Conservation (phyloP, 1,140 invertebrate species). For the Drosophila chauvacae region DNA sequence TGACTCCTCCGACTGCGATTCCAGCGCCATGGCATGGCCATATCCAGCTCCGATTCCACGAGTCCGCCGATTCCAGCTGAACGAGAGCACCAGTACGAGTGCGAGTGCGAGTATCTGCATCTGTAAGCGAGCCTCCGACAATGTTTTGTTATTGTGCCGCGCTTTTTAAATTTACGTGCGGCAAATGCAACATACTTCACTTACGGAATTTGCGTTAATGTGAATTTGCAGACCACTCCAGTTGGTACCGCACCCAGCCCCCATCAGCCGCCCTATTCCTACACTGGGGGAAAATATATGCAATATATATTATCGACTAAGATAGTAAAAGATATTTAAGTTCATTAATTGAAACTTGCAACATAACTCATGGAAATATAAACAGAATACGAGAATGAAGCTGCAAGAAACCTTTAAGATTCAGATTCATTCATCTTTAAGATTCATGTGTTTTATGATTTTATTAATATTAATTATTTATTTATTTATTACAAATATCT, state of each 20-base stretch:
- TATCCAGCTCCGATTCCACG: slow-evolving; percentile 24
- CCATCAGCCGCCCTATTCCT: not conserved
- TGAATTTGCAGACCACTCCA: slow-evolving; percentile 82
- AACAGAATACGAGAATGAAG: too few species aligned
- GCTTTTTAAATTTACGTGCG: slow-evolving; percentile 82
- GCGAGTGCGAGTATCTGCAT: slow-evolving; percentile 54
- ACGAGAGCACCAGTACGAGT: slow-evolving; percentile 45
- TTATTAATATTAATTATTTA: too few species aligned
- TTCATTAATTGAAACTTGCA: too few species aligned
- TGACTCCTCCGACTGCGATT: slow-evolving; percentile 53
- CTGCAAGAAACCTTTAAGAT: too few species aligned
- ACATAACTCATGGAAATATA: too few species aligned
- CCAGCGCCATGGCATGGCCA: slow-evolving; percentile 26
- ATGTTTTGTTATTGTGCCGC: slow-evolving; percentile 80
- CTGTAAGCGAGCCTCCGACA: slow-evolving; percentile 56
- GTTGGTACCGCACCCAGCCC: slow-evolving; percentile 17
- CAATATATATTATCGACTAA: too few species aligned
- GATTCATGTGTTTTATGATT: too few species aligned
- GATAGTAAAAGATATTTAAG: too few species aligned
- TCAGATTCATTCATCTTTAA: too few species aligned
- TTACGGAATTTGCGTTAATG: slow-evolving; percentile 83
- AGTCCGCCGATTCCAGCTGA: slow-evolving; percentile 31
- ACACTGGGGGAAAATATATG: not conserved
- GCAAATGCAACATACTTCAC: slow-evolving; percentile 83
- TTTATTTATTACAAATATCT: too few species aligned